Conservation (phyloP, 2,888 invertebrate genomes). For the Lamellibrachia columna region DNA sequence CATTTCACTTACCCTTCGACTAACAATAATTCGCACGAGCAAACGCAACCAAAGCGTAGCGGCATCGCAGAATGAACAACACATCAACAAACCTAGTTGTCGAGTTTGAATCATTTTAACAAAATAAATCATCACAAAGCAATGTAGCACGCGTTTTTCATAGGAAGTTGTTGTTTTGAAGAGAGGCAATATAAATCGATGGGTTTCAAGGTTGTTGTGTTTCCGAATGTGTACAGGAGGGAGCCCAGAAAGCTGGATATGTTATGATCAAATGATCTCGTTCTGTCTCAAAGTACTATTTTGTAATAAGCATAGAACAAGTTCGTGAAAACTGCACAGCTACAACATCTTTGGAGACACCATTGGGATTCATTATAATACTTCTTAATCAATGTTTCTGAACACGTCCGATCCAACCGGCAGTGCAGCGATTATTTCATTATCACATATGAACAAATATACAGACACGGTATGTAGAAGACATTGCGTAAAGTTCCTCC, state of each 20-base stretch:
- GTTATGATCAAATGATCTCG: neutral
- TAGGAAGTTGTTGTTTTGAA: neutral
- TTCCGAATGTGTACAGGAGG: neutral
- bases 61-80: neutral
- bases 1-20: neutral
- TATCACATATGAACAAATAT: neutral
- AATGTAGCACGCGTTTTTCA: neutral
- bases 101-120: neutral
- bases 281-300: neutral
- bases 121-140: neutral
- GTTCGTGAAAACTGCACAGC: neutral
- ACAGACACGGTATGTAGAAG: neutral
- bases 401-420: neutral
- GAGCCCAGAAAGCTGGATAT: neutral
- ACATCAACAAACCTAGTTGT: neutral
- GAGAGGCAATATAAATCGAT: too few species aligned
- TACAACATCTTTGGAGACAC: neutral
- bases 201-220: neutral
- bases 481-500: neutral
- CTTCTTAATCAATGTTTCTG: neutral
- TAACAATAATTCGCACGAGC: neutral
- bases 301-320: neutral
- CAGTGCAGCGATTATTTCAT: neutral
- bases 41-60: neutral
- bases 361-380: neutral